Base-by-base conservation (phyloP, 2,113 vertebrate species). In the Pomatorhinus ruficollis region DNA sequence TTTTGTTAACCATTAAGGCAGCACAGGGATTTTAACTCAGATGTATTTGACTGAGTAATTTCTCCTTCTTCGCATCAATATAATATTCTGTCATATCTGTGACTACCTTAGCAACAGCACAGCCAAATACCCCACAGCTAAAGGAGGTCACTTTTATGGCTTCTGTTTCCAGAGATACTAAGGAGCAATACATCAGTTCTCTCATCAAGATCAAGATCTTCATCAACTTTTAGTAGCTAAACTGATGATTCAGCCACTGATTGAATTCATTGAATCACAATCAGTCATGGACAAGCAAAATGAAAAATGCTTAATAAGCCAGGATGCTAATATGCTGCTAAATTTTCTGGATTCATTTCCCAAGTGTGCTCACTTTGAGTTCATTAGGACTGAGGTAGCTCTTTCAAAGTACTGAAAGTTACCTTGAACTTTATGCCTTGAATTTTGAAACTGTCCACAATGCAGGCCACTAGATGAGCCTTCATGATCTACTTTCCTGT, bases 241-340 rank as follows among this genome's bases (percentile, higher is more conserved):
- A 90, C 12, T 92, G 75, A 68, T 95, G 86, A 95, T 88, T 92
- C 89, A 92, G 75, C 44, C 61, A 79, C 30, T 88, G 78, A 76
- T 49, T 79, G 78, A 85, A 93, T 88, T 92, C 12, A 75, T 17
- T 85, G 82, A 82, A 83, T 60, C 53, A 54, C 57, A 87, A 15
- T 90, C 65, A 87, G 71, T 95, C 52, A 42, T 33, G 23, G 24
- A 82, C 59, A 79, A 90, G 70, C 17, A 83, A 90, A 85, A 90
- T 79, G 61, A 92, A 92, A 85, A 92, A 60, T 88, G 15, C 13
- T 68, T 95, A 90, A 72, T 83, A 86, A 80, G 11, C 12, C 63
- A 83, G 53, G 45, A 69, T 92, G 63, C 11, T 88, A 90, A 87
- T 71, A 75, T 15, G 7, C 27, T 85, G 65, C 12, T 75, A 75